Evolutionary conservation across 2,113 vertebrate species (phyloP).

Genomic region (Porphyrio hochstetteri): DNA sequence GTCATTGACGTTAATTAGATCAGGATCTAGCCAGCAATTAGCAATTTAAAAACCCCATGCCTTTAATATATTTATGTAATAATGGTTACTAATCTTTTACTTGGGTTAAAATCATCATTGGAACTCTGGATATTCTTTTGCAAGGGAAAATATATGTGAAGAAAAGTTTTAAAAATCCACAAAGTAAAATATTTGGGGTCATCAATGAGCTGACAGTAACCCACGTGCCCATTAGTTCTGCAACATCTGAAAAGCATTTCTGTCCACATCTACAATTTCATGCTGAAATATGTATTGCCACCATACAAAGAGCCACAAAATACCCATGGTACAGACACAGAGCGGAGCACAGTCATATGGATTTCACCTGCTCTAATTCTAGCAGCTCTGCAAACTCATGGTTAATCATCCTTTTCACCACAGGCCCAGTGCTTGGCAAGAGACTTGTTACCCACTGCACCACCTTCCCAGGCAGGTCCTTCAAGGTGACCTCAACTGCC

Average conservation of each 20-base stretch:
- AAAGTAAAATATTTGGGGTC: background rate
- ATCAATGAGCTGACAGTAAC: background rate
- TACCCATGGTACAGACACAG: background rate
- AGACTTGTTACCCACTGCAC: background rate
- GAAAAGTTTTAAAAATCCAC: background rate
- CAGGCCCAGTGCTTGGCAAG: background rate
- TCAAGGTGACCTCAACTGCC: background rate
- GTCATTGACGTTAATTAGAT: background rate
- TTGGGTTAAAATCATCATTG: background rate
- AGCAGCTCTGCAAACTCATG: background rate
- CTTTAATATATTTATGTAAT: background rate
- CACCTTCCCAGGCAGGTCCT: background rate
- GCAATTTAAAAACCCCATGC: background rate
- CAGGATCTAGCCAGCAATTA: background rate
- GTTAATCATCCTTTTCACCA: background rate
- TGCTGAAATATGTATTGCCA: background rate
- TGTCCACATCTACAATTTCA: background rate
- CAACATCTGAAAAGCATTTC: background rate
- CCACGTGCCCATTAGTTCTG: background rate
- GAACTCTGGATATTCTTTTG: background rate
- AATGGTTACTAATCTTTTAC: background rate
- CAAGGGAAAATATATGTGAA: background rate
- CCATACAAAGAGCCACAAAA: background rate
- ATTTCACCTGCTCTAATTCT: background rate
- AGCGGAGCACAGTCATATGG: background rate